Evolutionary conservation across 2,797 vertebrate genomes (phyloP).

Genomic region (Rousettus madagascariensis): DNA sequence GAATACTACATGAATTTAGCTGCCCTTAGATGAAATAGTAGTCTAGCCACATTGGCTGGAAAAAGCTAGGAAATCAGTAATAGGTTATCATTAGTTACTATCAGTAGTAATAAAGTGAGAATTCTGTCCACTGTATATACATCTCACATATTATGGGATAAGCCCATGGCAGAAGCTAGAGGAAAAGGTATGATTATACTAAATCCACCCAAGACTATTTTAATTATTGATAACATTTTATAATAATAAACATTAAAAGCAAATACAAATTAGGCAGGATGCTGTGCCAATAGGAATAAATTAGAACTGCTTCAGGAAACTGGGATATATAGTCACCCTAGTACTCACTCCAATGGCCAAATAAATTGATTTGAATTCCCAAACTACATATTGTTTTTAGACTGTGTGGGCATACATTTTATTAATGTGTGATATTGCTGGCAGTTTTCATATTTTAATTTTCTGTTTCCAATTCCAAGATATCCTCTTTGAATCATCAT

Average conservation of each 20-base stretch:
- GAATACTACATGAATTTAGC: neutral
- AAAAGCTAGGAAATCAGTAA: neutral
- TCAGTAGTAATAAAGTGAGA: neutral
- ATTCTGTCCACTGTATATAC: neutral
- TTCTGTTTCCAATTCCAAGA: neutral
- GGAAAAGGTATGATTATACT: neutral
- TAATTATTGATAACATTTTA: neutral
- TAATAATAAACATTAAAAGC: slow-evolving; percentile 7
- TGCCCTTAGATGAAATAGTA: neutral
- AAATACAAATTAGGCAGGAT: neutral
- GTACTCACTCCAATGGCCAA: neutral
- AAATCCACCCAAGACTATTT: neutral
- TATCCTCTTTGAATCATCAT: neutral
- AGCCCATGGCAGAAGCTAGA: neutral
- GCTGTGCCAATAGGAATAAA: neutral
- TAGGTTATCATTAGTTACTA: neutral
- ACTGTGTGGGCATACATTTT: neutral
- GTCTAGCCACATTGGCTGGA: neutral
- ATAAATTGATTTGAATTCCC: neutral
- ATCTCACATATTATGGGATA: neutral
- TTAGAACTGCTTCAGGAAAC: neutral
- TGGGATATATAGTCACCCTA: neutral
- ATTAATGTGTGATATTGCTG: neutral
- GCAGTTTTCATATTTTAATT: slow-evolving; percentile 3
- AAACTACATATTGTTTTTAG: slow-evolving; percentile 27